Percentiles rank a stretch among this genome's conserved stretches.
phyloP scores from a whole-genome alignment of 2,888 invertebrate genomes.

The Acanthococcus lagerstroemiae region DNA sequence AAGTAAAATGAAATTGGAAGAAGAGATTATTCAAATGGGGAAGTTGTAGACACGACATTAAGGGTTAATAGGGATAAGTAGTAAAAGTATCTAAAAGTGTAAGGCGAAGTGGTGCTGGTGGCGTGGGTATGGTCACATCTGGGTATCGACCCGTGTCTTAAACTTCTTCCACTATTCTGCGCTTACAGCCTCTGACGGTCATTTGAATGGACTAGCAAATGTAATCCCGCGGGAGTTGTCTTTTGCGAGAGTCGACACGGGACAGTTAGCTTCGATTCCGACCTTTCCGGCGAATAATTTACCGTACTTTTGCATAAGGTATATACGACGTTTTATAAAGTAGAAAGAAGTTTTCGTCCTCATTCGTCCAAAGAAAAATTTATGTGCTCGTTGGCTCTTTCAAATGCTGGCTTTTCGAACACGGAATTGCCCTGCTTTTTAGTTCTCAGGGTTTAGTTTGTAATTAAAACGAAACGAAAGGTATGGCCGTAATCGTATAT shows the following conservation, averaged over 20 bases:
- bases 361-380: conserved; percentile 25
- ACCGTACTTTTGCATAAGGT: conserved; percentile 25
- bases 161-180: conserved; percentile 29
- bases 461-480: no score
- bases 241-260: conserved; percentile 21
- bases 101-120: conserved; percentile 29
- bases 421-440: no score
- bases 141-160: conserved; percentile 31
- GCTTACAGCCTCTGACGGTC: conserved; percentile 29
- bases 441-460: no score
- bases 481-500: no score
- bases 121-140: conserved; percentile 31
- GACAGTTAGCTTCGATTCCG: not conserved
- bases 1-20: conserved; percentile 31
- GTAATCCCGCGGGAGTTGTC: conserved; percentile 28
- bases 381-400: no score
- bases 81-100: conserved; percentile 29
- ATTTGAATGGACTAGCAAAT: conserved; percentile 31
- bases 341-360: conserved; percentile 24
- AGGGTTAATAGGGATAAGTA: conserved; percentile 31
- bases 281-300: conserved; percentile 17
- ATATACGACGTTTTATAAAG: conserved; percentile 7
- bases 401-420: no score
- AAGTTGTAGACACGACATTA: conserved; percentile 31
- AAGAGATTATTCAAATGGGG: conserved; percentile 31